Evolutionary conservation across 2,888 invertebrate species (phyloP), one percentile per base, ranked within the genome.

Genomic region (Pseudanteris insignis): DNA sequence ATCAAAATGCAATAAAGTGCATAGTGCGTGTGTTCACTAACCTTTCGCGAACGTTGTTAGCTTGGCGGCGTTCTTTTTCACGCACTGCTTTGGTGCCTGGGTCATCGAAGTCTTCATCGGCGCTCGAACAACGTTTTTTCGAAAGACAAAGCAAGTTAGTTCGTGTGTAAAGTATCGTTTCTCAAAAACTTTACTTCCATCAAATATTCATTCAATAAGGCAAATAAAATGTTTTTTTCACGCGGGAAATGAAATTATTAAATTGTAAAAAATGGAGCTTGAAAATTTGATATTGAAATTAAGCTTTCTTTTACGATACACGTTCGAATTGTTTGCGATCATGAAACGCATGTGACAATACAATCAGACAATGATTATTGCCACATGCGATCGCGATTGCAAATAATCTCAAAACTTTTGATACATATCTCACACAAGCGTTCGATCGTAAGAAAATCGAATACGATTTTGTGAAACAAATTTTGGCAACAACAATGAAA

Each of bases 11-110:
- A 70, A 70, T 62, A 69, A 66, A 70, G 70, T 74, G 76, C 74
- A 72, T 75, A 74, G 70, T 78, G 80, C 81, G 81, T 81, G 80
- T 81, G 78, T 81, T 82, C 83, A 86, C 85, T 83, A 84, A 94
- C 94, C 94, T 91, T 88, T 96, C 96, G 75, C 97, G 85, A 70
- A 96, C 95, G 86, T 97, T 97, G 87, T 97, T 97, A 78, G 96
- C 96, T 83, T 95, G 94, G 70, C 96, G 86, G 74, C 96, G 87
- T 84, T 96, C 93, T 84, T 91, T 89, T 85, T 97, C 96, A 81
- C 94, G 88, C 83, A 94, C 91, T 75, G 92, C 92, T 86, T 95
- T 95, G 77, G 90, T 89, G 84, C 89, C 89, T 40, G 94, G 93
- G 77, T 88, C 87, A 81, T 88, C 89, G 79, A 89, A 91, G 72